Conservation (phyloP, 2,797 vertebrate species). For the Crocidura indochinensis region DNA sequence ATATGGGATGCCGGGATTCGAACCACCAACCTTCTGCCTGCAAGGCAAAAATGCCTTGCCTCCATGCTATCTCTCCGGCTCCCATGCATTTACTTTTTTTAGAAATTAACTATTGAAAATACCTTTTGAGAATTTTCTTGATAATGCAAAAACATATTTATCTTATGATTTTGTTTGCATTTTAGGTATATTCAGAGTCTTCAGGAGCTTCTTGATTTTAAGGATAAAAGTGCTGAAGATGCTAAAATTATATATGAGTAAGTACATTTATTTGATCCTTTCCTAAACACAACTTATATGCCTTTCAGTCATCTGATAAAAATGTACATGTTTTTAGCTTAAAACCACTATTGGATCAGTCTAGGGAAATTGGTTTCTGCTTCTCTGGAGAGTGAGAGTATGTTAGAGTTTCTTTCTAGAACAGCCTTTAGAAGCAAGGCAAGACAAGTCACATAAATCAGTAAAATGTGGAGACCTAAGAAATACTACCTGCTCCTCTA, state of each 20-base stretch:
- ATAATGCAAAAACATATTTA: conserved; percentile 19
- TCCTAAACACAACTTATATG: conserved; percentile 55
- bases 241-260: conserved; percentile 93
- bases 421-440: no score
- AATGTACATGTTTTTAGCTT: conserved; percentile 42
- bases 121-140: conserved; percentile 27
- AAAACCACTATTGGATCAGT: neutral
- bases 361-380: conserved; percentile 37
- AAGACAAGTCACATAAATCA: neutral
- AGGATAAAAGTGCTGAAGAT: conserved; percentile 94
- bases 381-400: neutral
- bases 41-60: no score
- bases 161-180: conserved; percentile 72
- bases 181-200: conserved; percentile 98
- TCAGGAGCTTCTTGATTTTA: conserved; percentile 97
- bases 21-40: no score
- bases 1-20: no score
- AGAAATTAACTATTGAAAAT: conserved; percentile 61
- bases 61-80: no score
- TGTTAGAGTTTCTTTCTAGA: neutral
- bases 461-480: neutral
- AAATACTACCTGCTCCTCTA: neutral
- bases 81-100: neutral
- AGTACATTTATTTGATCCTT: conserved; percentile 83
- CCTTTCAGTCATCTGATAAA: conserved; percentile 17